Conservation (phyloP, 2,113 vertebrate genomes). For the Grus americana region DNA sequence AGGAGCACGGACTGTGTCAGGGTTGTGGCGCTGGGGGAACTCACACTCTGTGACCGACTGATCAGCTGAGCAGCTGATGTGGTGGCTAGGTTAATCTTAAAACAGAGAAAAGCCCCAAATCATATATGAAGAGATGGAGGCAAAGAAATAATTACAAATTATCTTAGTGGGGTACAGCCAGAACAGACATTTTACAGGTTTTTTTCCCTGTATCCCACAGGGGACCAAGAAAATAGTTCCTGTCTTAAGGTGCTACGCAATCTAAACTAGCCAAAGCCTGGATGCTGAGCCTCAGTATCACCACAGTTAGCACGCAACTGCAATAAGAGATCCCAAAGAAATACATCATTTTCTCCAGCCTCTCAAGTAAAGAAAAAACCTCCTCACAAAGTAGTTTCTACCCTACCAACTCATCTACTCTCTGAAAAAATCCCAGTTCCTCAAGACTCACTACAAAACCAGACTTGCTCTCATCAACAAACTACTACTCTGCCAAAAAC, state of each 20-base stretch:
- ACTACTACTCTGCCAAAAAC: not conserved
- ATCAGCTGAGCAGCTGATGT: conserved; percentile 81
- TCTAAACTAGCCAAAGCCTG: not conserved
- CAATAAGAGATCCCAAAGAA: not conserved
- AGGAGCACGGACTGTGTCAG: conserved; percentile 94
- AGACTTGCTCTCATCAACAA: not conserved
- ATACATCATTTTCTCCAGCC: not conserved
- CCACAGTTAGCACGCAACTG: not conserved
- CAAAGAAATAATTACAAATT: not conserved
- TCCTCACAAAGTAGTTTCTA: not conserved
- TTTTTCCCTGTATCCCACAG: not conserved
- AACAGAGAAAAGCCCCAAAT: conserved; percentile 29
- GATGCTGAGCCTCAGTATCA: not conserved
- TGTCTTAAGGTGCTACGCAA: not conserved
- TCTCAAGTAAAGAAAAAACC: not conserved
- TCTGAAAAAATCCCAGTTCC: not conserved
- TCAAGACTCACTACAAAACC: not conserved
- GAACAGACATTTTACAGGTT: not conserved
- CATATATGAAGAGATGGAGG: not conserved
- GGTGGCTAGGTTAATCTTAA: conserved; percentile 79
- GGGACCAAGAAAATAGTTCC: not conserved
- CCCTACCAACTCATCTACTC: not conserved
- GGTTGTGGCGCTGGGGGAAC: conserved; percentile 87
- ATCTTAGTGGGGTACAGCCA: not conserved
- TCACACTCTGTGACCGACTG: conserved; percentile 81